Evolutionary conservation across 2,888 invertebrate genomes (phyloP).

Genomic region (Drosophila mimetica): DNA sequence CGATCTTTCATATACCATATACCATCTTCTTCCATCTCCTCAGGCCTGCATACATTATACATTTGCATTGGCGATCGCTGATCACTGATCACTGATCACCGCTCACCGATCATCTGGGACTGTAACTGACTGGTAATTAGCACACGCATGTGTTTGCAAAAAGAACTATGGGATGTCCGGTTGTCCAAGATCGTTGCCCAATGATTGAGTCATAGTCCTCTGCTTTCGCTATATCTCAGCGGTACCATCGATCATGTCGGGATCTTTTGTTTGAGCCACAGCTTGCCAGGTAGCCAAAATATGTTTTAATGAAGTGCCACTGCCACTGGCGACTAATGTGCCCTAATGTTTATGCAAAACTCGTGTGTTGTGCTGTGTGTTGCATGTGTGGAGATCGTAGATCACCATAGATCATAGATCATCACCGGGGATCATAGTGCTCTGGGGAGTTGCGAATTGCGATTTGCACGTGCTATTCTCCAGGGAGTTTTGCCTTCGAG

Average conservation of each 20-base stretch:
- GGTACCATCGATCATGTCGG: slow-evolving; percentile 40
- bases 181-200: slow-evolving; percentile 5
- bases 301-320: slow-evolving; percentile 73
- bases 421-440: slow-evolving; percentile 18
- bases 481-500: slow-evolving; percentile 3
- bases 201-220: slow-evolving; percentile 66
- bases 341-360: slow-evolving; percentile 71
- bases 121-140: slow-evolving; percentile 61
- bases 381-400: slow-evolving; percentile 14
- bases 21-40: no score
- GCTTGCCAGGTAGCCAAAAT: slow-evolving; percentile 60
- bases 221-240: slow-evolving; percentile 13
- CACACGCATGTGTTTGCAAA: slow-evolving; percentile 52
- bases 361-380: slow-evolving; percentile 1
- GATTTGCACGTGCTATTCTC: slow-evolving; percentile 25
- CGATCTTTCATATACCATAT: slow-evolving; percentile 2
- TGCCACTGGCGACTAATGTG: slow-evolving; percentile 53
- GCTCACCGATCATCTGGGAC: slow-evolving; percentile 9
- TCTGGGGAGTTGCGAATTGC: slow-evolving; percentile 30
- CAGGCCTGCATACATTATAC: slow-evolving; percentile 16
- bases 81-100: slow-evolving; percentile 15
- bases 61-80: slow-evolving; percentile 39
- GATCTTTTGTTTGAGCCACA: slow-evolving; percentile 24
- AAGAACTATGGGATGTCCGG: slow-evolving; percentile 39
- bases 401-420: slow-evolving; percentile 15